Evolutionary conservation across 64 coral and sea anemone species (phyloP).

Genomic region (Astreopora myriophthalma): DNA sequence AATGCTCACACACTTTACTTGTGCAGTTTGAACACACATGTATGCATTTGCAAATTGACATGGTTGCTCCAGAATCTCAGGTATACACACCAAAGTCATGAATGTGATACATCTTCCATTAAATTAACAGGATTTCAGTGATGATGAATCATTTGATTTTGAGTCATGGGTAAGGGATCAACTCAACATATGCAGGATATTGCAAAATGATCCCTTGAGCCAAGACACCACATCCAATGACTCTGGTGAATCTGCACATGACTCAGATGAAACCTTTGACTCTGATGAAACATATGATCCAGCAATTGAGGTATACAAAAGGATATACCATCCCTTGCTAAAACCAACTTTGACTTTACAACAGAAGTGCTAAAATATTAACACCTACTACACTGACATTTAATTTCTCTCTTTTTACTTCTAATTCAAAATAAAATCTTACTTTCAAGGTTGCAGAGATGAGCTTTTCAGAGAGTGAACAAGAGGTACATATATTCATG

Average conservation of each 20-base stretch:
- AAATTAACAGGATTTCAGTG: constrained; percentile 14
- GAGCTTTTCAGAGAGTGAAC: background rate
- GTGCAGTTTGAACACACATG: too few relatives aligned
- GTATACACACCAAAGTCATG: background rate
- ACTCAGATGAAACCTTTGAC: constrained; percentile 27
- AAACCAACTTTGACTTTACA: background rate
- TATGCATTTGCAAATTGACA: too few relatives aligned
- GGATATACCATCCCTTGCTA: too few relatives aligned
- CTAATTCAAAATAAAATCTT: too few relatives aligned
- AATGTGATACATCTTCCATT: background rate
- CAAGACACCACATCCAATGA: background rate
- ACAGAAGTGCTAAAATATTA: too few relatives aligned
- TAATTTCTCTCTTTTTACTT: too few relatives aligned
- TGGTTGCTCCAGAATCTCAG: too few relatives aligned
- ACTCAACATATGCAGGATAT: background rate
- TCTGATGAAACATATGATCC: constrained; percentile 19
- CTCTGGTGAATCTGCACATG: background rate
- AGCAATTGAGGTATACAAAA: background rate
- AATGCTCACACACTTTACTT: too few relatives aligned
- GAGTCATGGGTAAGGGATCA: background rate
- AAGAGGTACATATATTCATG: background rate
- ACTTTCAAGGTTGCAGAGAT: background rate
- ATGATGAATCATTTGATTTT: constrained; percentile 11
- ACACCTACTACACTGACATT: too few relatives aligned
- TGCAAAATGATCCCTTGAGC: background rate